phyloP scores from a whole-genome alignment of 2,888 invertebrate species.

The Mesochorus sp. region DNA sequence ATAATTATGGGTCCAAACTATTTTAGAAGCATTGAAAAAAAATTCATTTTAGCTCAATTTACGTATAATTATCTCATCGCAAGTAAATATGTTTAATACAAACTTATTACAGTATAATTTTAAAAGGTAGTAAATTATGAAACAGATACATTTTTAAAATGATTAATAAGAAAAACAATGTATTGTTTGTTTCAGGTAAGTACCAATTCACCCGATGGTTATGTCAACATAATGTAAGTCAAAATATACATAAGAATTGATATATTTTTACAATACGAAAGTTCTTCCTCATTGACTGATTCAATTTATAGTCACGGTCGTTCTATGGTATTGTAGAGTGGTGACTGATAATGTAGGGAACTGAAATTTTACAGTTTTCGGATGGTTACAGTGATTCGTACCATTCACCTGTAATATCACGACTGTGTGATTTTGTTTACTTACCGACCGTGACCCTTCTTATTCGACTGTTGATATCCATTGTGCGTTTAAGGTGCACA shows the following conservation, averaged over 20 bases:
- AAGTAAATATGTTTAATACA: neutral
- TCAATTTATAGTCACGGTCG: neutral
- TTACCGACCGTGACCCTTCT: constrained; percentile 26
- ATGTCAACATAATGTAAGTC: constrained; percentile 44
- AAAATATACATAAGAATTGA: neutral
- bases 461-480: constrained; percentile 1
- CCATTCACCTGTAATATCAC: neutral
- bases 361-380: neutral
- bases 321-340: neutral
- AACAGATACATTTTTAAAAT: neutral
- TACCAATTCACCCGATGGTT: constrained; percentile 5
- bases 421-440: neutral
- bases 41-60: neutral
- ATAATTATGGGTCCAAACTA: no score
- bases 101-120: no score
- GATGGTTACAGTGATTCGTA: neutral
- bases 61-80: neutral
- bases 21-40: no score
- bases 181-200: constrained; percentile 53
- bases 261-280: neutral
- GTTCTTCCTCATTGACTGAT: neutral
- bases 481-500: no score
- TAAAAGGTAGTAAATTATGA: no score
- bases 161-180: neutral
- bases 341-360: neutral